Conservation (phyloP, 2,113 vertebrate species). For the Sceloporus tristichus region DNA sequence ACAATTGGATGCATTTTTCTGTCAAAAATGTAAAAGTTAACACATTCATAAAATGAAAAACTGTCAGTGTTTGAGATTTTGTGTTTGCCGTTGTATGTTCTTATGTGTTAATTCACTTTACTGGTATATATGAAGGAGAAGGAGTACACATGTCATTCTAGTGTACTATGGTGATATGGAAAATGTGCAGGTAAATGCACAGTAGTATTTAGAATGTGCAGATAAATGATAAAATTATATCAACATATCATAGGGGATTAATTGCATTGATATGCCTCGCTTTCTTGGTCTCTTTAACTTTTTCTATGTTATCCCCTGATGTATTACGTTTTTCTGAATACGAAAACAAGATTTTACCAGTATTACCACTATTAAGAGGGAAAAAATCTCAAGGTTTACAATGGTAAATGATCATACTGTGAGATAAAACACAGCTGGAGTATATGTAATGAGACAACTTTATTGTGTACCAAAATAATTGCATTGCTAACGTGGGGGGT, state of each 20-base stretch:
- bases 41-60: not conserved
- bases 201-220: not conserved
- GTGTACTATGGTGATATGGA: not conserved
- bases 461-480: slow-evolving; percentile 58
- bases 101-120: not conserved
- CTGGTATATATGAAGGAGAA: not conserved
- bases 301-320: not conserved
- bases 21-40: not conserved
- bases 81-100: not conserved
- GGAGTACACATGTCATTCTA: not conserved
- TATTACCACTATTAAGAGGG: slow-evolving; percentile 13
- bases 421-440: slow-evolving; percentile 69
- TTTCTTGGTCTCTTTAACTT: not conserved
- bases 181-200: no score
- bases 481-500: slow-evolving; percentile 51
- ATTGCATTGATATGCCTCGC: not conserved
- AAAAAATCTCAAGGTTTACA: slow-evolving; percentile 44
- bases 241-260: not conserved
- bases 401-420: slow-evolving; percentile 50
- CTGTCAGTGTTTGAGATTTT: not conserved
- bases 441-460: slow-evolving; percentile 52
- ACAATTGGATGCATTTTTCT: no score
- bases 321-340: not conserved
- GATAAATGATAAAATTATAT: not conserved
- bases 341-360: slow-evolving; percentile 34